These are phyloP conservation scores for Gavialis gangeticus DNA, from an alignment of 2,113 vertebrate species.

Conservation along the genomic window DNA sequence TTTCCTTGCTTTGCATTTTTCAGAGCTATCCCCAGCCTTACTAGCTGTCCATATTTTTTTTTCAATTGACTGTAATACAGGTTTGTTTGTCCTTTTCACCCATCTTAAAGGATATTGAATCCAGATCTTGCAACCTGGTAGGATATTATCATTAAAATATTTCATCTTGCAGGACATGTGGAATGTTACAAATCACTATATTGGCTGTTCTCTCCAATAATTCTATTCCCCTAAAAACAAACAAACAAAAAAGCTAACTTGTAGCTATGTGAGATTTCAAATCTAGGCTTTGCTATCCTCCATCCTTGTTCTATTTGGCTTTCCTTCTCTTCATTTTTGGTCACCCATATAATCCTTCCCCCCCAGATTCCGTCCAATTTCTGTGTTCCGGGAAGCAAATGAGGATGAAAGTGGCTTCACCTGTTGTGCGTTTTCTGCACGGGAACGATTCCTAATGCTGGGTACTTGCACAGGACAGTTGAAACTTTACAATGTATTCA, in stretches of 20 bases:
- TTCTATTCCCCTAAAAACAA: not conserved
- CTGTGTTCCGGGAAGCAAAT: constrained; percentile 97
- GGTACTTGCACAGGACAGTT: constrained; percentile 96
- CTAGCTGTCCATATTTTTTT: not conserved
- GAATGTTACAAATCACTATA: not conserved
- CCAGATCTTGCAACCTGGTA: not conserved
- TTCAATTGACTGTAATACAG: not conserved
- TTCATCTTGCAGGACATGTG: not conserved
- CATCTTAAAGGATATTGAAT: not conserved
- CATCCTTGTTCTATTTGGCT: not conserved
- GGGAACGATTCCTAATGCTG: constrained; percentile 97
- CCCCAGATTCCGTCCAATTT: constrained; percentile 95
- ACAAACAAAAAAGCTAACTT: not conserved
- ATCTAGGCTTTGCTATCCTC: not conserved
- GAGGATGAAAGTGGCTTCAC: constrained; percentile 98
- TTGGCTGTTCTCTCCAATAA: not conserved
- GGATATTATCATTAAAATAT: not conserved
- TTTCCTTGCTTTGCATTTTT: not conserved
- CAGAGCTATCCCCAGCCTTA: not conserved
- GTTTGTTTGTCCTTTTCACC: not conserved
- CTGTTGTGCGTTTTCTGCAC: constrained; percentile 97
- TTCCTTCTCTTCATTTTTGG: not conserved
- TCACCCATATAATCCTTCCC: not conserved
- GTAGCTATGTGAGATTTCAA: not conserved
- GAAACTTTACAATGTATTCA: constrained; percentile 98